These are phyloP conservation scores for Hydrotaea cyrtoneurina DNA, from an alignment of 2,888 invertebrate species.

Conservation along the genomic window DNA sequence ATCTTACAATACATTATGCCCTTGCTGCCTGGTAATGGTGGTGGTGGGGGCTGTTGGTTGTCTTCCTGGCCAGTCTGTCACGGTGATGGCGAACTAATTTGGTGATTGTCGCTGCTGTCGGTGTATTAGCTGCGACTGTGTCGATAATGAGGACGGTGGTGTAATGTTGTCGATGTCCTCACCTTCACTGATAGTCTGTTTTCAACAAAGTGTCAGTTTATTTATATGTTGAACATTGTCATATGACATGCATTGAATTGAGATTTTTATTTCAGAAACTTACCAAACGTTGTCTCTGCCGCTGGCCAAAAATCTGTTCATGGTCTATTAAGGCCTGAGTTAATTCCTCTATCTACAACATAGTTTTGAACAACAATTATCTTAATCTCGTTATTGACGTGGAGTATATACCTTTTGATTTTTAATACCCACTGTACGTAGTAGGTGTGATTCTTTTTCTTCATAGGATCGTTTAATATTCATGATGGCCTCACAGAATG, in stretches of 20 bases:
- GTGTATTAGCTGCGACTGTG: constrained; percentile 1
- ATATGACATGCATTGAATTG: background rate
- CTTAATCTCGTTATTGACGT: background rate
- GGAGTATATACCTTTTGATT: constrained; percentile 57
- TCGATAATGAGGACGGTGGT: constrained; percentile 19
- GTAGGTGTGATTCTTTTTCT: constrained; percentile 49
- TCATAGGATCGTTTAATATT: constrained; percentile 63
- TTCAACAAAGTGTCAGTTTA: constrained; percentile 2
- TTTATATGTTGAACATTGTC: background rate
- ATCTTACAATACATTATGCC: background rate
- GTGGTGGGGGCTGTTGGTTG: background rate
- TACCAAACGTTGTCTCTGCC: constrained; percentile 40
- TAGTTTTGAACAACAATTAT: no score
- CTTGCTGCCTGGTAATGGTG: background rate
- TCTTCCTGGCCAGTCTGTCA: constrained; percentile 14
- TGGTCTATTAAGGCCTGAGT: constrained; percentile 40
- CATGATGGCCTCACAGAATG: constrained; percentile 71
- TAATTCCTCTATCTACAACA: constrained; percentile 57
- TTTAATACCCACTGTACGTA: constrained; percentile 4
- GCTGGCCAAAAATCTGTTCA: constrained; percentile 43
- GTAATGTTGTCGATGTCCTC: constrained; percentile 45
- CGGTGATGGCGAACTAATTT: background rate
- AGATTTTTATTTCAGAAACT: constrained; percentile 25
- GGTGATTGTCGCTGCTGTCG: constrained; percentile 10
- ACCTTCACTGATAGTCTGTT: constrained; percentile 43